Conservation (phyloP, 2,888 invertebrate species). For the Sinotaia quadrata region DNA sequence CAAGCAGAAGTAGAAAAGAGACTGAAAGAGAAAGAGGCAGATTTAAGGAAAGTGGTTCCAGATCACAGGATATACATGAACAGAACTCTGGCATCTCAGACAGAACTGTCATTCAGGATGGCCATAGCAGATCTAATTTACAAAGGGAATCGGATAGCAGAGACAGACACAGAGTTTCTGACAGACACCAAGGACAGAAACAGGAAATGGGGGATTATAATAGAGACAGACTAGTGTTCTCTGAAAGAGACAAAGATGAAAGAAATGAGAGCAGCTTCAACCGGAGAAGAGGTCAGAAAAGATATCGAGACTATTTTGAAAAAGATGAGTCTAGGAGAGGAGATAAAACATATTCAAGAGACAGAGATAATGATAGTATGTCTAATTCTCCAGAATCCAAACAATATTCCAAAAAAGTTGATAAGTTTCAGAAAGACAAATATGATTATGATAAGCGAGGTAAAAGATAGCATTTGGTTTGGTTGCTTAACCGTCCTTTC, state of each 20-base stretch:
- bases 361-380: not conserved
- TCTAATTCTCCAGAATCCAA: not conserved
- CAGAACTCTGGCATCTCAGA: not conserved
- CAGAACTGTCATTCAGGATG: no score
- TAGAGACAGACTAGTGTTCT: not conserved
- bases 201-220: conserved; percentile 1
- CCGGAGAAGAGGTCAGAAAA: not conserved
- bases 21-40: conserved; percentile 6
- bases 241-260: not conserved
- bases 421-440: not conserved
- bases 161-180: not conserved
- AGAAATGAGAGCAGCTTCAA: not conserved
- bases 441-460: conserved; percentile 6
- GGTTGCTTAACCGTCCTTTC: no score
- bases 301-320: not conserved
- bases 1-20: not conserved
- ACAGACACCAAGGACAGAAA: conserved; percentile 5
- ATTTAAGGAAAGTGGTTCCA: not conserved
- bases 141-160: no score
- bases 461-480: conserved; percentile 6
- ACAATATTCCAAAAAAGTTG: not conserved
- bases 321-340: conserved; percentile 7
- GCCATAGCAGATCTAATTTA: no score
- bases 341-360: not conserved
- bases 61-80: not conserved